phyloP scores from a whole-genome alignment of 2,888 invertebrate species.

The Himalopsyche tibetana region DNA sequence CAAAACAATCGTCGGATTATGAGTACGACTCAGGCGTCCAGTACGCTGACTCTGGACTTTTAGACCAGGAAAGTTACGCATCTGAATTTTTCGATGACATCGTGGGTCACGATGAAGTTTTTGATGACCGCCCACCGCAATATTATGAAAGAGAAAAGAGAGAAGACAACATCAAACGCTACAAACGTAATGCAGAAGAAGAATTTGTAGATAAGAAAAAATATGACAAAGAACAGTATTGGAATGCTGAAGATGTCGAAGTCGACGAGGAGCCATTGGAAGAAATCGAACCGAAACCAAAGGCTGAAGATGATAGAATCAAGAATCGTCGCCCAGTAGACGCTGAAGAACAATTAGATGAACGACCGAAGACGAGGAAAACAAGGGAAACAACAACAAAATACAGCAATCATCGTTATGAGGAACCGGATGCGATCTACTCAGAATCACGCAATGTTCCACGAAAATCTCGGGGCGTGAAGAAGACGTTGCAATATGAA shows the following conservation, averaged over 20 bases:
- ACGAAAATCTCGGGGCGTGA: slow-evolving; percentile 43
- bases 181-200: slow-evolving; percentile 45
- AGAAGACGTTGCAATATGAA: slow-evolving; percentile 55
- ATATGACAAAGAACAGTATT: slow-evolving; percentile 63
- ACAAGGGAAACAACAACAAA: slow-evolving; percentile 45
- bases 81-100: slow-evolving; percentile 62
- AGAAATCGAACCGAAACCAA: slow-evolving; percentile 44
- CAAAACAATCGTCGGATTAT: slow-evolving; percentile 55
- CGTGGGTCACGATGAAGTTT: slow-evolving; percentile 33
- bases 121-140: slow-evolving; percentile 27
- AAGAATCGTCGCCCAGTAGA: slow-evolving; percentile 60
- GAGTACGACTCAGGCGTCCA: slow-evolving; percentile 59
- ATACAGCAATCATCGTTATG: slow-evolving; percentile 57
- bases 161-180: slow-evolving; percentile 17
- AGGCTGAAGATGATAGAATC: slow-evolving; percentile 61
- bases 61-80: slow-evolving; percentile 50
- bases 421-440: slow-evolving; percentile 47
- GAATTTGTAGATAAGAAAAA: slow-evolving; percentile 58
- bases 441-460: slow-evolving; percentile 54
- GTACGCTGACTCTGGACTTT: slow-evolving; percentile 49
- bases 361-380: slow-evolving; percentile 44
- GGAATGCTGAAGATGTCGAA: slow-evolving; percentile 64
- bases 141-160: slow-evolving; percentile 56
- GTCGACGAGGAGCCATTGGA: slow-evolving; percentile 61
- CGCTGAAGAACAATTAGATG: slow-evolving; percentile 42